These are phyloP conservation scores for Synodontis membranacea DNA, from an alignment of 2,113 vertebrate genomes.

Conservation along the genomic window DNA sequence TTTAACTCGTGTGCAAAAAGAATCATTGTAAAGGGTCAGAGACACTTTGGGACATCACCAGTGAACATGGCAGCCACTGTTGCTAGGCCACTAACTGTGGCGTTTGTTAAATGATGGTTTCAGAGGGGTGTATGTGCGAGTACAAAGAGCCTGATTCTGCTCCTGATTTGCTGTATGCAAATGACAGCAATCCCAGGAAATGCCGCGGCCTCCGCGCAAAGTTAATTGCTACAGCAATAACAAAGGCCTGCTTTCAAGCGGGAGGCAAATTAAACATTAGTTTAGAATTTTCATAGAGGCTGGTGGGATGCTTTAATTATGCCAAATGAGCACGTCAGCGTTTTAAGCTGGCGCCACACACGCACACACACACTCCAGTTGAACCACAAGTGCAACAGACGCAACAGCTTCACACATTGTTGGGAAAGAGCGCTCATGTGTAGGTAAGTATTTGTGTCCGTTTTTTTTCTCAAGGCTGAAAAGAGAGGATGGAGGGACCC, in stretches of 20 bases:
- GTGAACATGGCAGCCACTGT: conserved; percentile 48
- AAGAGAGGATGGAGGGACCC: conserved; percentile 63
- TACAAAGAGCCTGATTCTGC: conserved; percentile 55
- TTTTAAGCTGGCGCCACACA: conserved; percentile 59
- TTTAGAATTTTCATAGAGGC: conserved; percentile 68
- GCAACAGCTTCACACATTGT: conserved; percentile 56
- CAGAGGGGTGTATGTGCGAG: conserved; percentile 33
- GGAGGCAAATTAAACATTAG: conserved; percentile 75
- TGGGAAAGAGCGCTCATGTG: conserved; percentile 46
- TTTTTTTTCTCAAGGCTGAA: conserved; percentile 40
- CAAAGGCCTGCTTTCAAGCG: conserved; percentile 72
- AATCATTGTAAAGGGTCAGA: not conserved
- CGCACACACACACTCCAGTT: conserved; percentile 58
- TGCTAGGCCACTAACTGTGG: conserved; percentile 61
- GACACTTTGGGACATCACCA: conserved; percentile 29
- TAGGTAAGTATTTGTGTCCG: not conserved
- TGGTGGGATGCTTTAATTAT: conserved; percentile 76
- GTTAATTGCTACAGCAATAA: conserved; percentile 77
- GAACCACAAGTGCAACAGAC: conserved; percentile 60
- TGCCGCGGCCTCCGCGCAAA: conserved; percentile 66
- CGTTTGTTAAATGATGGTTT: conserved; percentile 30
- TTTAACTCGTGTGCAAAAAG: not conserved
- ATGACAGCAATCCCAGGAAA: conserved; percentile 78
- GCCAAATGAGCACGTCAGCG: conserved; percentile 73
- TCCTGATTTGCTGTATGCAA: conserved; percentile 73